A percentile compares a stretch with the other conserved stretches of the same genome.
Conservation (phyloP, 2,113 vertebrate genomes). For the Atrichornis clamosus region DNA sequence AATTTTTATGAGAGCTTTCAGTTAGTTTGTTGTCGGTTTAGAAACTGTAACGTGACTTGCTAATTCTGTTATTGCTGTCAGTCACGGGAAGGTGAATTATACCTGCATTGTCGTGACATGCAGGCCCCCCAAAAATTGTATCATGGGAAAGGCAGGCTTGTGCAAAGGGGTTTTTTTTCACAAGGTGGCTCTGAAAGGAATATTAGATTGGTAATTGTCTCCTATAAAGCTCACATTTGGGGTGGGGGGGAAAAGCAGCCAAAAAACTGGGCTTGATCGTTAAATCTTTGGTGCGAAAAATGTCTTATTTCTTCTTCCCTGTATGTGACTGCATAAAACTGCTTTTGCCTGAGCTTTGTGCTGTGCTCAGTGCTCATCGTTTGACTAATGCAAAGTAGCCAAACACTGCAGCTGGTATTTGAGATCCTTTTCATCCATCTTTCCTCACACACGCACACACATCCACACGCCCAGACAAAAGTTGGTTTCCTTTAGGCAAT, state of each 20-base stretch:
- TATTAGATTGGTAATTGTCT: background rate
- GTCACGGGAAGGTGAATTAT: background rate
- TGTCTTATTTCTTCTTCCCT: background rate
- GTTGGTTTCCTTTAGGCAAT: conserved; percentile 42
- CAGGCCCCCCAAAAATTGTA: background rate
- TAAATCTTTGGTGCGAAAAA: background rate
- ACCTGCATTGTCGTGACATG: background rate
- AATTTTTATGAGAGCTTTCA: background rate
- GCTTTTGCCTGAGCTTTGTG: background rate
- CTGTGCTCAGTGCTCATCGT: background rate
- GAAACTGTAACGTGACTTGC: background rate
- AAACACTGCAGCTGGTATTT: conserved; percentile 31
- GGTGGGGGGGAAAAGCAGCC: background rate
- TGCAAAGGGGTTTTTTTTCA: background rate
- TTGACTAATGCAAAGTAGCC: conserved; percentile 5
- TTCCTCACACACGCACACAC: background rate
- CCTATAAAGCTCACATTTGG: background rate
- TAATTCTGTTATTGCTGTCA: background rate
- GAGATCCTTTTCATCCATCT: conserved; percentile 38
- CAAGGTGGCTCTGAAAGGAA: background rate
- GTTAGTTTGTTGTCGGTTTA: background rate
- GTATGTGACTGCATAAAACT: background rate
- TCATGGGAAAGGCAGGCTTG: background rate
- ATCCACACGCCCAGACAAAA: background rate
- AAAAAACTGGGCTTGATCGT: background rate